Percentiles rank a stretch among this genome's conserved stretches.
Conservation (phyloP, 2,888 invertebrate genomes). For the Dolichomitus sp. region DNA sequence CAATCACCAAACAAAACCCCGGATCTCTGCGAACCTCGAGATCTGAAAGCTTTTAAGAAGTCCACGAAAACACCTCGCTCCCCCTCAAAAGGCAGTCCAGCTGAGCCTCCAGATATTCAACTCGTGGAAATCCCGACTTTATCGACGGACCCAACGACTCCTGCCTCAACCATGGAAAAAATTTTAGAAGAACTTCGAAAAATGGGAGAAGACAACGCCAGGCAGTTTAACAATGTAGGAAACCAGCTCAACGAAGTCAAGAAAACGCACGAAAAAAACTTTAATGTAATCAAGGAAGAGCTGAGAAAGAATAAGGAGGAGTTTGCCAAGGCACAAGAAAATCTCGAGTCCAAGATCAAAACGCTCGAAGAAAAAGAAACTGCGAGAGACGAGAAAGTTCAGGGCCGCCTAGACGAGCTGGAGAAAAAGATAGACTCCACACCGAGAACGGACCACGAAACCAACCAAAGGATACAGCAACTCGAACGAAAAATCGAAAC, state of each 20-base stretch:
- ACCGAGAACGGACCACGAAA: neutral
- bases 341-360: neutral
- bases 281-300: constrained; percentile 9
- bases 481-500: constrained; percentile 8
- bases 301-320: constrained; percentile 11
- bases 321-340: constrained; percentile 7
- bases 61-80: constrained; percentile 9
- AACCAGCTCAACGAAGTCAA: neutral
- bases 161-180: neutral
- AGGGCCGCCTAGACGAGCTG: constrained; percentile 1
- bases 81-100: neutral
- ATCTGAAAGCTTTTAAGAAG: neutral
- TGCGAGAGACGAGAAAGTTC: constrained; percentile 1
- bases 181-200: constrained; percentile 6
- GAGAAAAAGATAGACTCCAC: neutral
- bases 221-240: neutral
- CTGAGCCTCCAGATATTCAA: too few relatives aligned
- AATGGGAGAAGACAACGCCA: constrained; percentile 2
- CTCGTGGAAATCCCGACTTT: neutral
- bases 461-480: neutral
- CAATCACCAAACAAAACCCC: neutral
- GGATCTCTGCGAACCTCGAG: neutral
- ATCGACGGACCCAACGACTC: neutral
- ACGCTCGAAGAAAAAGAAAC: neutral
- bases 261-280: neutral